Evolutionary conservation across 2,888 invertebrate species (phyloP), one percentile per base, ranked within the genome.

Genomic region (Cheilosia vernalis): DNA sequence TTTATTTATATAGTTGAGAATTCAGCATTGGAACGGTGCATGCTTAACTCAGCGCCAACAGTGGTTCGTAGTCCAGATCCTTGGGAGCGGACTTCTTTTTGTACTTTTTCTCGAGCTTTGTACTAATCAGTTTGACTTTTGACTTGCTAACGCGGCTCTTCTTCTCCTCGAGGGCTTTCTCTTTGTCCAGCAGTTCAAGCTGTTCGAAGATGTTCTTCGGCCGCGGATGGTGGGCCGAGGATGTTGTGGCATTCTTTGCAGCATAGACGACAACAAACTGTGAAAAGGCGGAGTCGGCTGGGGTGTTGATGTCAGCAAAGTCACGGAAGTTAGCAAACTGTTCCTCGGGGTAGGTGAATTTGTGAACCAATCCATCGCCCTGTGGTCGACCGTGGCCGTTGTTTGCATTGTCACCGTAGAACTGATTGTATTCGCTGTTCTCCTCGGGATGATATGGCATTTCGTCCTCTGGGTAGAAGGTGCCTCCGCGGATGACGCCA

Each of bases 261-360:
- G 96, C 96, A 89, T 97, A 97, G 0, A 97, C 97, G 0, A 97
- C 95, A 37, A 97, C 96, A 85, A 95, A 95, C 88, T 97, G 96
- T 0, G 97, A 97, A 91, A 96, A 97, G 6, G 96, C 96, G 1
- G 95, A 93, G 89, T 96, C 96, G 0, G 96, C 94, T 0, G 97
- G 96, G 3, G 96, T 95, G 85, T 97, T 97, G 70, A 97, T 97
- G 89, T 97, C 97, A 0, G 97, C 97, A 89, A 97, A 97, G 90
- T 97, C 97, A 89, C 96, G 94, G 92, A 97, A 97, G 90, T 97
- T 97, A 4, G 97, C 96, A 89, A 97, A 97, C 89, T 97, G 97
- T 89, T 97, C 97, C 77, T 95, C 95, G 30, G 96, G 94, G 88
- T 95, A 95, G 64, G 96, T 95, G 4, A 95, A 95, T 89, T 95